Evolutionary conservation across 1,140 invertebrate genomes (phyloP), one percentile per base, ranked within the genome.

Genomic region (Pseudachorutes palmiensis): DNA sequence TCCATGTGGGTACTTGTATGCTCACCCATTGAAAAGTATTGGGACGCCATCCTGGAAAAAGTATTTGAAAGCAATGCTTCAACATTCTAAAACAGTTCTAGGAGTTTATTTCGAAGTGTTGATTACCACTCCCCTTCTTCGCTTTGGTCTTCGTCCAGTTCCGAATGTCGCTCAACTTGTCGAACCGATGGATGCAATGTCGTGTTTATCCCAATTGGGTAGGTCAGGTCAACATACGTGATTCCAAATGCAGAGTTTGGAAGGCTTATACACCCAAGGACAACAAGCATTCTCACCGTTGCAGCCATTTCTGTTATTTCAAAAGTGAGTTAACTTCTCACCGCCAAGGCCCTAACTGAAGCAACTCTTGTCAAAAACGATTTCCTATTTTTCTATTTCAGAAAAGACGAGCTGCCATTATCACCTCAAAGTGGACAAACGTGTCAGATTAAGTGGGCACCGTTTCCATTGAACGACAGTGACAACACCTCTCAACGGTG

Each of bases 1-100:
- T 67, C 65, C 19, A 67, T 62, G 41, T 67, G 65, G 9, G 65
- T 66, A n/a, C 65, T 59, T 3, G 57, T 57, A 30, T 67, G 65
- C 29, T 67, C 65, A 49, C 30, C 28, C 65, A 66, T 61, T n/a
- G 33, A n/a, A 49, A 61, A 60, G 24, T 49, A 66, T 2, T 2
- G 48, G 1, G 55, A 28, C 9, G 55, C 24, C 14, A 26, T 41
- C 28, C 65, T 66, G n/a, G n/a, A n/a, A n/a, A 41, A 19, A 41
- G 19, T 5, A 41, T 9, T 41, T 19, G 19, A 41, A 41, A 41
- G 36, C 19, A 9, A 41, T 5, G n/a, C n/a, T n/a, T 5, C 5
- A 41, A 9, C 19, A 5, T 41, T 19, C 36, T 41, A 19, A 41
- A 19, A 41, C 36, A 19, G 5, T 41, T 41, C 36, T n/a, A n/a